Conservation (phyloP, 2,113 vertebrate species). For the Rhea americana region DNA sequence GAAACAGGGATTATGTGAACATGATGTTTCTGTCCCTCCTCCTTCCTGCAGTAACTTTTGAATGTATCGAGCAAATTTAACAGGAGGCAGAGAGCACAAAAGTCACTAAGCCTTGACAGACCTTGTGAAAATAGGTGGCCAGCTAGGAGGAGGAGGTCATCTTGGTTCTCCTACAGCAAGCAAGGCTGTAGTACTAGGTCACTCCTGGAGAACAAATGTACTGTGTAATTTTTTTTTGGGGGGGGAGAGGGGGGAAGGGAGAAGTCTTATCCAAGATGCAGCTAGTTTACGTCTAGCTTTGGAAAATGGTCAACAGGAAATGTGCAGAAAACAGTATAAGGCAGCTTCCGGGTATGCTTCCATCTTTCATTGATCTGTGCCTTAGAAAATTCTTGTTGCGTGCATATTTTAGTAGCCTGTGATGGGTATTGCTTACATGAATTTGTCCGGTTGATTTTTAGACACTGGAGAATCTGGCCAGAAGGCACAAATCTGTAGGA, state of each 20-base stretch:
- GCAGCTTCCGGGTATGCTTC: neutral
- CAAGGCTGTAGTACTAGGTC: neutral
- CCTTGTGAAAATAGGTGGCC: neutral
- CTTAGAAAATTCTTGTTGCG: neutral
- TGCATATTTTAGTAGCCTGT: neutral
- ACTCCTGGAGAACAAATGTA: neutral
- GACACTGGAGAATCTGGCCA: neutral
- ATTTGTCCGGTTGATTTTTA: neutral
- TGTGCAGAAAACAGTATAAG: neutral
- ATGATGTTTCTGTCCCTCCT: neutral
- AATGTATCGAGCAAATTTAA: neutral
- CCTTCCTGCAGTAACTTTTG: neutral
- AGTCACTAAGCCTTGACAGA: fast-evolving
- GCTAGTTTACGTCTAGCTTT: neutral
- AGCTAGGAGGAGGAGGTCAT: fast-evolving
- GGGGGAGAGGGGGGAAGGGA: too few relatives aligned
- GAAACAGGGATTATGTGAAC: neutral
- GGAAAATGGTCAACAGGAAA: neutral
- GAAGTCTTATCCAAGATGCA: neutral
- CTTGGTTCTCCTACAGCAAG: neutral
- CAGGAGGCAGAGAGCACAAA: neutral
- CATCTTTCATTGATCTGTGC: neutral
- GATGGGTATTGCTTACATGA: neutral
- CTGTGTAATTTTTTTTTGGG: neutral
- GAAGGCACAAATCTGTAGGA: neutral